These are phyloP conservation scores for Istiophorus platypterus DNA, from an alignment of 2,113 vertebrate species.

Conservation along the genomic window DNA sequence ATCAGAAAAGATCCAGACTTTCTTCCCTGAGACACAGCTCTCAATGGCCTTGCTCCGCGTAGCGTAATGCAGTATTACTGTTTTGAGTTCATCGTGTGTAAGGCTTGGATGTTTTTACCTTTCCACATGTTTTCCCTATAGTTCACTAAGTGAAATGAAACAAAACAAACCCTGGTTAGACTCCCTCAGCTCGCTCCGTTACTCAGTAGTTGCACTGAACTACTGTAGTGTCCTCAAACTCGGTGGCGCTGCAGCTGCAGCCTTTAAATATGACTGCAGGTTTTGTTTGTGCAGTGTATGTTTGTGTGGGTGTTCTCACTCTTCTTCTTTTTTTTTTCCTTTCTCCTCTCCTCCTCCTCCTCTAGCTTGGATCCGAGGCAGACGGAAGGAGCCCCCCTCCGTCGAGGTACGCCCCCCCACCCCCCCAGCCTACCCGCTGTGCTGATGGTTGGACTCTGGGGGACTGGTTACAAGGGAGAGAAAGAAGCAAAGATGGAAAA, in stretches of 20 bases:
- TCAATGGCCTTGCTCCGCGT: conserved; percentile 50
- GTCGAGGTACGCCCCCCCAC: conserved; percentile 86
- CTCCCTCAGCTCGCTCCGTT: conserved; percentile 13
- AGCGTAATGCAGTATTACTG: conserved; percentile 47
- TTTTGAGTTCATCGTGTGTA: conserved; percentile 36
- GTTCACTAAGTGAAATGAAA: conserved; percentile 48
- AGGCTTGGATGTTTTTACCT: conserved; percentile 15
- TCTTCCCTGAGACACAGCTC: conserved; percentile 51
- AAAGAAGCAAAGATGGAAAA: conserved; percentile 65
- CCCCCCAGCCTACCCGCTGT: conserved; percentile 64
- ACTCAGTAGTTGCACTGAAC: conserved; percentile 37
- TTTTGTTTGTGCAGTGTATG: conserved; percentile 74
- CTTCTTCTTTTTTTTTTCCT: conserved; percentile 39
- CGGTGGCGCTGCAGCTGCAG: conserved; percentile 56
- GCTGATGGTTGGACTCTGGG: conserved; percentile 76
- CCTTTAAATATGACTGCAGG: conserved; percentile 72
- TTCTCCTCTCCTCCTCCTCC: conserved; percentile 53
- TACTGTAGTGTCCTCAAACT: conserved; percentile 50
- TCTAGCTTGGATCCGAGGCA: conserved; percentile 96
- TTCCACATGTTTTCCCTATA: conserved; percentile 42
- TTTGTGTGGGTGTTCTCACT: conserved; percentile 78
- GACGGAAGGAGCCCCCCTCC: conserved; percentile 92
- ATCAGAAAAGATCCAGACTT: conserved; percentile 58
- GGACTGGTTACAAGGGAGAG: conserved; percentile 68
- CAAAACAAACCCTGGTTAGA: conserved; percentile 18